Evolutionary conservation across 1,140 invertebrate genomes (phyloP).

Genomic region (Drosophila sucinea): DNA sequence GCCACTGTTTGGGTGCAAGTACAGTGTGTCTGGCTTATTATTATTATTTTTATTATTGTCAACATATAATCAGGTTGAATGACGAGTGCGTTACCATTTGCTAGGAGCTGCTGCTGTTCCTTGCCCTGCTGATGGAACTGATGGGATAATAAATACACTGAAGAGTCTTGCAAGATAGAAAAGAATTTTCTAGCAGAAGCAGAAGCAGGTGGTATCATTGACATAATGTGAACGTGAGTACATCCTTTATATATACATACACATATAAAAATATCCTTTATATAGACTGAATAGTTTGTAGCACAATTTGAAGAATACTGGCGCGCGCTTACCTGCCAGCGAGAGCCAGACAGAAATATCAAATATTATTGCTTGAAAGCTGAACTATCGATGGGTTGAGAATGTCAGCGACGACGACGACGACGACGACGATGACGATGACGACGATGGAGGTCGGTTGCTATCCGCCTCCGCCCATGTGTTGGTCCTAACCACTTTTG

Average conservation of each 20-base stretch:
- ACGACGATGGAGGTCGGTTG: neutral
- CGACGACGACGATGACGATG: neutral
- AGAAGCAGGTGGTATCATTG: neutral
- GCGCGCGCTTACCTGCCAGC: constrained; percentile 32
- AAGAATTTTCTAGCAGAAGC: neutral
- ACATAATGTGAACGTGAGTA: constrained; percentile 4
- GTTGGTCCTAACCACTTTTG: constrained; percentile 57
- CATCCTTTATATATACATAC: neutral
- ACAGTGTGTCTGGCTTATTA: constrained; percentile 38
- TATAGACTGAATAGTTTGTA: constrained; percentile 21
- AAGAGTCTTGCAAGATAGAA: neutral
- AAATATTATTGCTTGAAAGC: constrained; percentile 74
- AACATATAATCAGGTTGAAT: constrained; percentile 72
- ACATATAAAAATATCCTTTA: neutral
- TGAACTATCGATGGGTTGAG: constrained; percentile 58
- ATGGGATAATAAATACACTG: constrained; percentile 1
- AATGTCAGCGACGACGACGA: constrained; percentile 22
- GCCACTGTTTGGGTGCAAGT: neutral
- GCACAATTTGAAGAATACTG: constrained; percentile 68
- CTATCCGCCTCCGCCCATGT: neutral
- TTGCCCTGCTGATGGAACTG: neutral
- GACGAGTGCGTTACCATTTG: constrained; percentile 41
- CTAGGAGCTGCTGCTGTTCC: neutral
- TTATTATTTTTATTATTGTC: constrained; percentile 71
- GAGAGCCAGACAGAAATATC: constrained; percentile 57